These are phyloP conservation scores for Resseliella maxima DNA, from an alignment of 2,888 invertebrate species.

Conservation along the genomic window DNA sequence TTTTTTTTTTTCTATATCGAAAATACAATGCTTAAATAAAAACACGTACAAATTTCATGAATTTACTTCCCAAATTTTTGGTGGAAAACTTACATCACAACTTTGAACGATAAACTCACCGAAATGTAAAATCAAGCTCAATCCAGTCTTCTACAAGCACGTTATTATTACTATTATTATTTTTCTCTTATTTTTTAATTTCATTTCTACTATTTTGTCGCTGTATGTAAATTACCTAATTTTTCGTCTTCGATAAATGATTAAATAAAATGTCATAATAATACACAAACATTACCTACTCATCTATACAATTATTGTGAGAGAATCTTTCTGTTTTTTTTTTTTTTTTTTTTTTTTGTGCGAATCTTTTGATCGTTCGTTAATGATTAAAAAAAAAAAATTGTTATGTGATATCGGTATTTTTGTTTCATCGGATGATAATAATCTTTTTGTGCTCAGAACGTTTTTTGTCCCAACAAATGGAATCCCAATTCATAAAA, in stretches of 20 bases:
- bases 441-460: not conserved
- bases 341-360: no score
- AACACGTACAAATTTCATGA: not conserved
- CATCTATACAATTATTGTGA: no score
- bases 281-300: no score
- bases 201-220: no score
- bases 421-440: not conserved
- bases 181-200: no score
- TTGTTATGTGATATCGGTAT: not conserved
- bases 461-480: not conserved
- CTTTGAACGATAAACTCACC: not conserved
- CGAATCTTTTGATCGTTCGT: no score
- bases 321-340: no score
- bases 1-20: no score
- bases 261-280: no score
- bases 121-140: not conserved
- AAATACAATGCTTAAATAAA: not conserved
- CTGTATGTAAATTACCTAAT: no score
- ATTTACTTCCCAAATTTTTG: slow-evolving; percentile 1
- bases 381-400: not conserved
- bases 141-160: slow-evolving; percentile 6
- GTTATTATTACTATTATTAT: no score
- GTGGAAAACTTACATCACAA: slow-evolving; percentile 14
- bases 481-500: not conserved
- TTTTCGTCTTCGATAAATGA: no score